Evolutionary conservation across 1,140 invertebrate species (phyloP), one percentile per base, ranked within the genome.

Genomic region (Muscidifurax raptorellus): DNA sequence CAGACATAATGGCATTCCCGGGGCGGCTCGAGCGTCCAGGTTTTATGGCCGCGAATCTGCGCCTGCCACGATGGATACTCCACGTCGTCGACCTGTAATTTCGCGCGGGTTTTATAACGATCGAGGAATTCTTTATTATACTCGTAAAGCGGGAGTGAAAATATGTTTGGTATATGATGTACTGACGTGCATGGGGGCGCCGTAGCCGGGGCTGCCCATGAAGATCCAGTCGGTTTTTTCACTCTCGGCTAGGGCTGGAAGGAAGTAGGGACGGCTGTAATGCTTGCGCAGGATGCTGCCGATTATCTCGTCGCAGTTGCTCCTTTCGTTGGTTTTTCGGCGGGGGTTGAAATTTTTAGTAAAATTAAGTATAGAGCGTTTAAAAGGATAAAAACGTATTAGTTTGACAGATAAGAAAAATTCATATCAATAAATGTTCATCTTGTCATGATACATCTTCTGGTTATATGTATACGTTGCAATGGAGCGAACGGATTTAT

Each of bases 161-260:
- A 13, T 10, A 40, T 9, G 59, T 22, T 5, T 4, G 59, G 28
- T 71, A 5, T 10, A n/a, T 74, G 44, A 36, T 74, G 22, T 52
- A 94, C 96, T 95, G 93, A 98, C 97, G 92, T 99, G 98, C 96
- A 99, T 96, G 87, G 98, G 96, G 1, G 98, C 98, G 0, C 98
- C 98, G 90, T 97, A 95, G 59, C 98, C 98, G 0, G 96, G 95
- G 47, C 96, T 97, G 0, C 98, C 98, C 96, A 99, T 99, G 89
- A 99, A 99, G 86, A 99, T 97, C 98, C 98, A 99, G 92, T 98
- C 98, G 0, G 97, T 95, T 78, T 95, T 96, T 88, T 97, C 97
- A 86, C 96, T 97, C 91, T 98, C 97, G 0, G 98, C 96, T 2
- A 95, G 95, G 67, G 92, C 92, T 0, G 98, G 98, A 7, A 99